These are phyloP conservation scores for Drosophila chauvacae DNA, from an alignment of 1,140 invertebrate species.

Conservation along the genomic window DNA sequence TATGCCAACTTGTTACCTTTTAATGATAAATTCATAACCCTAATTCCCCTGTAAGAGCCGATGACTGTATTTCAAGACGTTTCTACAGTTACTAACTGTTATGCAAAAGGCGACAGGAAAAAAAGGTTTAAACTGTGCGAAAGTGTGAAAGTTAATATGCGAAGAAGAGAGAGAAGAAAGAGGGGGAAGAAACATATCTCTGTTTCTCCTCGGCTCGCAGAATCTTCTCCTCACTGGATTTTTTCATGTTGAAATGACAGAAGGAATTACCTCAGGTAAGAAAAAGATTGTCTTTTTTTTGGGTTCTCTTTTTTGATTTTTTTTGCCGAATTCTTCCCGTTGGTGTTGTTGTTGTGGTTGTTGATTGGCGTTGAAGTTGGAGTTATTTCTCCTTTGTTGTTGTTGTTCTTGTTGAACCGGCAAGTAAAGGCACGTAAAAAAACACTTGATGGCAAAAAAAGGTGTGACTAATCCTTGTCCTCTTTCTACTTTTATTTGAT, in stretches of 20 bases:
- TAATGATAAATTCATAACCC: not conserved
- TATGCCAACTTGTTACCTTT: not conserved
- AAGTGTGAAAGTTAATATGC: conserved; percentile 58
- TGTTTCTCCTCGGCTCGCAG: conserved; percentile 8
- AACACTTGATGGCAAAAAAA: conserved; percentile 37
- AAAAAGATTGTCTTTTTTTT: conserved; percentile 9
- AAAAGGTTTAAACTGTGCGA: conserved; percentile 41
- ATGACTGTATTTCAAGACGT: conserved; percentile 16
- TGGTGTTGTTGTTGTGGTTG: conserved; percentile 6
- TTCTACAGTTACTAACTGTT: conserved; percentile 42
- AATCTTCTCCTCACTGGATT: conserved; percentile 9
- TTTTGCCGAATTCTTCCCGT: conserved; percentile 27
- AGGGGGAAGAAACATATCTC: conserved; percentile 1
- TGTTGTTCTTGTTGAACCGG: conserved; percentile 44
- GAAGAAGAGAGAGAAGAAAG: conserved; percentile 10
- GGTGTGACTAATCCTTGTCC: conserved; percentile 67
- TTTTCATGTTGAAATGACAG: conserved; percentile 32
- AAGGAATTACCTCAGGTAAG: conserved; percentile 49
- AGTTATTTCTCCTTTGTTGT: conserved; percentile 14
- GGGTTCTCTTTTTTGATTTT: conserved; percentile 1
- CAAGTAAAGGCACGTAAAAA: conserved; percentile 48
- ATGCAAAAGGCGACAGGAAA: conserved; percentile 23
- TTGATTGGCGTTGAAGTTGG: not conserved
- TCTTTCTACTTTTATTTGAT: conserved; percentile 24
- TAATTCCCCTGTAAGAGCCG: not conserved